Conservation (phyloP, 2,888 invertebrate genomes). For the Andrena bucephala region DNA sequence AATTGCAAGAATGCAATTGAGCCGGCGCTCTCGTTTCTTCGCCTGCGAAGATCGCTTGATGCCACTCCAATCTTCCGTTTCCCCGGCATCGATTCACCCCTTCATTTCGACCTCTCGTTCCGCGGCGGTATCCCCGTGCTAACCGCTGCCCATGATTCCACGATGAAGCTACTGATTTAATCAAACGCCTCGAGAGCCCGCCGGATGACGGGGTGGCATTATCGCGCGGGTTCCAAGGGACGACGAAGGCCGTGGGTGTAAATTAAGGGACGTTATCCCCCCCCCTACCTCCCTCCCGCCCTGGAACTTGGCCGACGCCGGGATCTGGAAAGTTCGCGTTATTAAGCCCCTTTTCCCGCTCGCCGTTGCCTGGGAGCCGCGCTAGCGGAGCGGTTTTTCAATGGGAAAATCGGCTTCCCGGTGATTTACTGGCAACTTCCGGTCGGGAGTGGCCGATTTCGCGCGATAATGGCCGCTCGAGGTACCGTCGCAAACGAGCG, state of each 20-base stretch:
- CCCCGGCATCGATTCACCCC: slow-evolving; percentile 25
- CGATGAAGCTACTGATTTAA: slow-evolving; percentile 72
- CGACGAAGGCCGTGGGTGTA: slow-evolving; percentile 29
- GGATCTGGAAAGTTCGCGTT: slow-evolving; percentile 26
- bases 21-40: slow-evolving; percentile 5
- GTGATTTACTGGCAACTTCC: slow-evolving; percentile 15
- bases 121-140: slow-evolving; percentile 25
- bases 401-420: slow-evolving; percentile 17
- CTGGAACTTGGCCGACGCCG: slow-evolving; percentile 31
- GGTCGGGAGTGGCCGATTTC: slow-evolving; percentile 5
- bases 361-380: neutral
- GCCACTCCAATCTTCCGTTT: slow-evolving; percentile 30
- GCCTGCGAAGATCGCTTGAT: slow-evolving; percentile 13
- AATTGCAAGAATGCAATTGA: slow-evolving; percentile 23
- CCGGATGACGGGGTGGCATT: slow-evolving; percentile 46
- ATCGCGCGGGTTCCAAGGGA: slow-evolving; percentile 21
- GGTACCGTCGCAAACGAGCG: neutral
- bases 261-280: slow-evolving; percentile 50
- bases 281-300: neutral
- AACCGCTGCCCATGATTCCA: slow-evolving; percentile 70
- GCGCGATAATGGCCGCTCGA: neutral
- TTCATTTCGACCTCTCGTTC: neutral
- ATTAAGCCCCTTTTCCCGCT: slow-evolving; percentile 8
- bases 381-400: slow-evolving; percentile 1
- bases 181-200: slow-evolving; percentile 52